Percentiles rank a stretch among this genome's conserved stretches.
These are phyloP conservation scores for Tethya wilhelma DNA, from an alignment of 37 sponge, comb jelly and placozoan genomes.

Conservation along the genomic window DNA sequence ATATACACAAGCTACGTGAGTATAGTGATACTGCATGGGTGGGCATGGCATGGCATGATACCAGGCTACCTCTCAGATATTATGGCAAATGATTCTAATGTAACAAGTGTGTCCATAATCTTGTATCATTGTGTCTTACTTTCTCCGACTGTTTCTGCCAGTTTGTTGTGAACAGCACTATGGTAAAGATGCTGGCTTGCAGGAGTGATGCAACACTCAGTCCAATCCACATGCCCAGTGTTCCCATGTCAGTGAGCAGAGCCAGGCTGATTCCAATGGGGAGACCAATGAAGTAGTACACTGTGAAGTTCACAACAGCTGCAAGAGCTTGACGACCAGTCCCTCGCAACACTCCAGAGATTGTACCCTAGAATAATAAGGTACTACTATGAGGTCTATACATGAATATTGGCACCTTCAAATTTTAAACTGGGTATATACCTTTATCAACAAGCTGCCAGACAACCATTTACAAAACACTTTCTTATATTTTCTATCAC, in stretches of 20 bases:
- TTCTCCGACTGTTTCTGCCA: constrained; percentile 66
- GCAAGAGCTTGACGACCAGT: constrained; percentile 44
- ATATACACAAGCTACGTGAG: background rate
- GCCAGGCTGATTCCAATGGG: constrained; percentile 57
- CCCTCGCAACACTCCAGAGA: constrained; percentile 56
- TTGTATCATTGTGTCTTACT: constrained; percentile 26
- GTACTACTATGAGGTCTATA: too few species aligned
- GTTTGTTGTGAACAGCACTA: constrained; percentile 29
- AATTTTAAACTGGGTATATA: too few species aligned
- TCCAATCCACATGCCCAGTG: constrained; percentile 65
- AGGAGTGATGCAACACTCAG: background rate
- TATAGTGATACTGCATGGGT: too few species aligned
- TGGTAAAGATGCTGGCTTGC: constrained; percentile 29
- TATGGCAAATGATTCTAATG: too few species aligned
- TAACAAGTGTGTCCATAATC: too few species aligned
- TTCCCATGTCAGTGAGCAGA: constrained; percentile 31
- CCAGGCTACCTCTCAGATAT: too few species aligned
- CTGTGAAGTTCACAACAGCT: constrained; percentile 40
- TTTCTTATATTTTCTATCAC: too few species aligned
- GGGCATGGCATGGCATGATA: too few species aligned
- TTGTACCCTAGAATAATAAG: constrained; percentile 3
- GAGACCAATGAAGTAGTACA: constrained; percentile 54
- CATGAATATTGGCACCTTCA: too few species aligned
- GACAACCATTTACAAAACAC: background rate
- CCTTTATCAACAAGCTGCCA: background rate